These are phyloP conservation scores for Seriola quinqueradiata DNA, from an alignment of 2,113 vertebrate species.

Conservation along the genomic window DNA sequence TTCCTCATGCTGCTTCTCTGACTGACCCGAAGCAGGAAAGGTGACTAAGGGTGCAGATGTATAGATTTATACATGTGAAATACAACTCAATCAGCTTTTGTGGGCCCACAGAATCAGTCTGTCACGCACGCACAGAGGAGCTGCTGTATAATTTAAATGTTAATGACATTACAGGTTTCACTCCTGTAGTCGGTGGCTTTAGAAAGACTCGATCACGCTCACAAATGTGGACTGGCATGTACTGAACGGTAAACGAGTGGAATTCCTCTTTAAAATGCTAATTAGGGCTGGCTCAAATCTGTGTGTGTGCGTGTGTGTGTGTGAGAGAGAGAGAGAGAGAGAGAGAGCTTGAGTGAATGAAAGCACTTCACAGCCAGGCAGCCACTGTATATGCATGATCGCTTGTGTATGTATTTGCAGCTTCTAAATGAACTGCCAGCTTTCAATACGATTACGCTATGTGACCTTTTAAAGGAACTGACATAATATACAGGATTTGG, in stretches of 20 bases:
- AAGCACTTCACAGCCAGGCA: conserved; percentile 3
- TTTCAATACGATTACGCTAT: conserved; percentile 31
- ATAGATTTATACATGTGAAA: conserved; percentile 29
- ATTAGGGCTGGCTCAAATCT: conserved; percentile 54
- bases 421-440: conserved; percentile 64
- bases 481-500: conserved; percentile 41
- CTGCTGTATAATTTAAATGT: conserved; percentile 69
- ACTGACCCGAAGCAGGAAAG: not conserved
- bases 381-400: conserved; percentile 49
- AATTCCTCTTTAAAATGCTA: conserved; percentile 76
- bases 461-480: conserved; percentile 61
- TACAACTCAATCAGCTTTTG: conserved; percentile 52
- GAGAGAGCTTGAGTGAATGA: not conserved
- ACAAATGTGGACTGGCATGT: conserved; percentile 65
- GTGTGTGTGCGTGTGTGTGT: conserved; percentile 18
- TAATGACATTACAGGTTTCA: conserved; percentile 68
- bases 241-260: conserved; percentile 63
- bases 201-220: conserved; percentile 37
- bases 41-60: not conserved
- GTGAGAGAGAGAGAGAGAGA: not conserved
- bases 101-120: conserved; percentile 12
- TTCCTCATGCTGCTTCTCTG: no score
- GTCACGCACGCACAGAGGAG: not conserved
- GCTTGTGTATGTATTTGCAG: conserved; percentile 40
- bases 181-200: conserved; percentile 23